Base-by-base conservation (phyloP, 2,888 invertebrate genomes). In the Halictus ligatus region DNA sequence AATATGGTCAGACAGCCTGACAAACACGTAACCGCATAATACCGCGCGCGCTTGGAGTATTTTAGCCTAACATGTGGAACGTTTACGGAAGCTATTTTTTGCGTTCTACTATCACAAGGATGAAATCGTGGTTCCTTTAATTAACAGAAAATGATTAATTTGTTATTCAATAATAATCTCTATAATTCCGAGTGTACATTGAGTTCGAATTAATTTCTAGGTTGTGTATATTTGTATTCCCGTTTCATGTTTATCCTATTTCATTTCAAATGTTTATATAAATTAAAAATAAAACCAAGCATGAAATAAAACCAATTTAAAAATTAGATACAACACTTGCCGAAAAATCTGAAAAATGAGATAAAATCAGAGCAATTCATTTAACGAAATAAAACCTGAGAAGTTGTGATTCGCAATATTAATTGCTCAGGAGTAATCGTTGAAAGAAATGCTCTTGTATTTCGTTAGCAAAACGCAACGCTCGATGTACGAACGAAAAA, bases 1-100 rank as follows among this genome's bases (percentile, higher is more conserved):
- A 78, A 69, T 79, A 25, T 78, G 64, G 78, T 75, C 75, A 75
- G 75, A 73, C 78, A 73, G 40, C 10, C 58, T 40, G 73, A 21
- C 46, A 77, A 76, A 67, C 64, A n/a, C 21, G 29, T 43, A 35
- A n/a, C 40, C 69, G 43, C 40, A 6, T 40, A 40, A 40, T 43
- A 12, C 69, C 43, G 21, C 69, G 43, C 43, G 40, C n/a, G 12
- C n/a, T 43, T 21, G 43, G 12, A 40, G 21, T 43, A 69, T 69
- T 40, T 43, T 43, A 35, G 12, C 21, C 13, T 12, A 60, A 43
- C 18, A 29, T 35, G 29, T 15, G 13, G 15, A 35, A 29, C 13
- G 43, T 43, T 69, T 69, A n/a, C 10, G 40, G 6, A 13, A 35
- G 29, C 21, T 25, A 1, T 48, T 40, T 54, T 25, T 21, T 18